Evolutionary conservation across 2,797 vertebrate species (phyloP).

Genomic region (Sternarchorhynchus goeldii): DNA sequence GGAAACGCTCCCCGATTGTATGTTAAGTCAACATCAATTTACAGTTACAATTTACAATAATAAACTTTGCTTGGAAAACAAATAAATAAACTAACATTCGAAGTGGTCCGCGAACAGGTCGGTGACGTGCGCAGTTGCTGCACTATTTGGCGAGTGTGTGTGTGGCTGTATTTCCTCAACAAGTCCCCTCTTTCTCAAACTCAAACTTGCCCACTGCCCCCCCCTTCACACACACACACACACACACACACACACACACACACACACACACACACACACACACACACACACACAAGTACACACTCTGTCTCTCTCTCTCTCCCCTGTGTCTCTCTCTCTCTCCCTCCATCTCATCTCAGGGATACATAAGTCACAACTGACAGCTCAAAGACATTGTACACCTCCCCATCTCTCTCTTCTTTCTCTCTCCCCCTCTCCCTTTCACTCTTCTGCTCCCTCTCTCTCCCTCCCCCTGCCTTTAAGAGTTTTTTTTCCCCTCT

Average conservation of each 20-base stretch:
- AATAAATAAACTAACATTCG: constrained; percentile 33
- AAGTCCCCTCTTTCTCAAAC: constrained; percentile 78
- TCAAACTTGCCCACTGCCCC: constrained; percentile 83
- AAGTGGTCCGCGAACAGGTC: constrained; percentile 61
- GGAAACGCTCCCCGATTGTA: background rate
- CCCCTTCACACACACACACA: constrained; percentile 5
- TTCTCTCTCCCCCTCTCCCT: background rate
- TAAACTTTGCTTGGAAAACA: constrained; percentile 24
- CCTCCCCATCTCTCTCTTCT: background rate
- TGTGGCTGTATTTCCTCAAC: constrained; percentile 79
- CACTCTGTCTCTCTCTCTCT: constrained; percentile 14
- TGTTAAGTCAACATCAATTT: constrained; percentile 1
- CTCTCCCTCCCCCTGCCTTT: background rate
- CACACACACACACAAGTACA: constrained; percentile 68
- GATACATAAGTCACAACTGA: constrained; percentile 33
- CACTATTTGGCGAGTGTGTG: constrained; percentile 62
- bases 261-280: constrained; percentile 62
- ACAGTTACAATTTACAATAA: background rate
- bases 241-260: constrained; percentile 70
- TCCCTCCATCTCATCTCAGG: constrained; percentile 10
- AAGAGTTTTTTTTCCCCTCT: background rate
- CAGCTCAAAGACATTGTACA: constrained; percentile 17
- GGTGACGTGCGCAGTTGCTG: constrained; percentile 68
- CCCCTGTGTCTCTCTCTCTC: background rate
- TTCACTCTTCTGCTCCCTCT: background rate